Evolutionary conservation across 2,888 invertebrate genomes (phyloP), one percentile per base, ranked within the genome.

Genomic region (Caenorhabditis sp.): DNA sequence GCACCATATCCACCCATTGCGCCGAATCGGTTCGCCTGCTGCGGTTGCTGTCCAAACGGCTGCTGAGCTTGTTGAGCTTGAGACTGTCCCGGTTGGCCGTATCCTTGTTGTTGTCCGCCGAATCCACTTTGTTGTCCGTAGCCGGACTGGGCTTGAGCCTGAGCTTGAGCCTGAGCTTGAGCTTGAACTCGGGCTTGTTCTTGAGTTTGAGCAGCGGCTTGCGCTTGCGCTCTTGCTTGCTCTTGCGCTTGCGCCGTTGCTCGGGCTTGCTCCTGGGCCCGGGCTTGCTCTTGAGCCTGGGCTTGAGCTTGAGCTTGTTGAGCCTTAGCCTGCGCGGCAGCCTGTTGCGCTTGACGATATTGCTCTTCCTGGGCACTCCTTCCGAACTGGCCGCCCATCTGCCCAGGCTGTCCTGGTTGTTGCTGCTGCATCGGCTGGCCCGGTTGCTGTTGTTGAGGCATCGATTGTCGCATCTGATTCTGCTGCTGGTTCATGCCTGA

Each of bases 381-480:
- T 41, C 46, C 50, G 20, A 37, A 52, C n/a, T 52, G 62, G 5
- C 48, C 50, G 20, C 11, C 9, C 30, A 9, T 8, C 24, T 53
- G 53, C 30, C 43, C 41, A 2, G 22, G 22, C 22, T 41, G 48
- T 22, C 46, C 27, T 13, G 11, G 15, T 50, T 55, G 45, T 39
- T 52, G 58, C 30, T 59, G 68, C 20, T 8, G 15, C 8, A 30
- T 35, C 13, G 30, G 22, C 27, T 41, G 74, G 50, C 55, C 55
- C 22, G 53, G 75, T 17, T 68, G 65, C 2, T 58, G 58, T 24
- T 68, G 65, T n/a, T 50, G 58, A 13, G 43, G 13, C 24, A 17
- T 30, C 9, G 30, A n/a, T 43, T 63, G 53, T 30, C 22, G 37
- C 52, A 13, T 53, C 41, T 9, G 46, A 46, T 56, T 41, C 52